A percentile compares a stretch with the other conserved stretches of the same genome.
phyloP scores from a whole-genome alignment of 2,113 vertebrate species.

The Dicrurus megarhynchus region DNA sequence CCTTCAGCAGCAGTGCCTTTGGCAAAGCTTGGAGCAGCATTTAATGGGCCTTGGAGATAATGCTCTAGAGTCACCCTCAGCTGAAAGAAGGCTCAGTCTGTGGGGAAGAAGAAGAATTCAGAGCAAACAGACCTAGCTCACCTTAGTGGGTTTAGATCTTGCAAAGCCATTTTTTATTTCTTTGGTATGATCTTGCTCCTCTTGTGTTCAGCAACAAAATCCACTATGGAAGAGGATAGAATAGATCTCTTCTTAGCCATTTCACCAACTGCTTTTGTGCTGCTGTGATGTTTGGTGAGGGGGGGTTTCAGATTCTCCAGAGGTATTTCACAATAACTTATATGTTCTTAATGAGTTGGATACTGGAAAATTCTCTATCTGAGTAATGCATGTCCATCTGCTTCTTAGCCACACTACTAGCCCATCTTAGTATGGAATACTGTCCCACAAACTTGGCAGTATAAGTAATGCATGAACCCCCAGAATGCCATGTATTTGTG shows the following conservation, averaged over 20 bases:
- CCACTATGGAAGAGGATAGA: neutral
- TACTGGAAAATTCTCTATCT: neutral
- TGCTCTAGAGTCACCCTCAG: neutral
- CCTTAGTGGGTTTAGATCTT: neutral
- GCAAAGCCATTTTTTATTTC: neutral
- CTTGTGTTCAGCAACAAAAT: neutral
- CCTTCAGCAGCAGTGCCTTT: neutral
- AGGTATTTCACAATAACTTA: neutral
- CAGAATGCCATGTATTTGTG: neutral
- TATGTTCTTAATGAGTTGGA: neutral
- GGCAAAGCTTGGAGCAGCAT: neutral
- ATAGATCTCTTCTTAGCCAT: neutral
- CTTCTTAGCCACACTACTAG: neutral
- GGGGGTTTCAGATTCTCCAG: neutral
- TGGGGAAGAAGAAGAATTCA: neutral
- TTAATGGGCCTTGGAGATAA: constrained; percentile 3
- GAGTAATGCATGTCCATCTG: neutral
- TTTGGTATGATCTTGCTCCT: neutral
- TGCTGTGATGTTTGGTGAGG: neutral
- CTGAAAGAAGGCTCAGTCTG: neutral
- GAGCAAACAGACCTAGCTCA: neutral
- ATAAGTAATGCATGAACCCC: neutral
- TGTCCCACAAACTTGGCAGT: neutral
- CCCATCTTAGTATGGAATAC: neutral
- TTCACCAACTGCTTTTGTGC: neutral